These are phyloP conservation scores for Batillaria attramentaria DNA, from an alignment of 1,140 invertebrate species.

Conservation along the genomic window DNA sequence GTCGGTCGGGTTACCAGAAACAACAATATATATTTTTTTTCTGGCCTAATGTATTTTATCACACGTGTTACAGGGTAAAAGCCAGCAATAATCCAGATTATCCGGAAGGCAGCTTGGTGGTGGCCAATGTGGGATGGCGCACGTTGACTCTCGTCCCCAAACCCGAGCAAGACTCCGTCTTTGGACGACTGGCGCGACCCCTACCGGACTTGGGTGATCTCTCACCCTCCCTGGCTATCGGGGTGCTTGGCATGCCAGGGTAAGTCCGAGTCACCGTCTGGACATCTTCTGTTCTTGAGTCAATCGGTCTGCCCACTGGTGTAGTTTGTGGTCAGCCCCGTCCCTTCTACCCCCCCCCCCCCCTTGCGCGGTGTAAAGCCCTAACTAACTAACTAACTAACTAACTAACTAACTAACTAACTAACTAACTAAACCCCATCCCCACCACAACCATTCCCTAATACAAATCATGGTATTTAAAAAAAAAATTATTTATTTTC, in stretches of 20 bases:
- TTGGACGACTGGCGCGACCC: not conserved
- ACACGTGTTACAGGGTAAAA: conserved; percentile 18
- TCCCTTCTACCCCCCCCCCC: too few species aligned
- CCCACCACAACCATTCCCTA: not conserved
- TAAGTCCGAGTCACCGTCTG: conserved; percentile 15
- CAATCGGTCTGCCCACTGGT: not conserved
- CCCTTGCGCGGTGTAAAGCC: too few species aligned
- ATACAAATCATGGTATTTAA: not conserved
- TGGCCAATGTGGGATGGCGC: conserved; percentile 34
- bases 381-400: too few species aligned
- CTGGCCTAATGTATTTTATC: too few species aligned
- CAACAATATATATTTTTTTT: too few species aligned
- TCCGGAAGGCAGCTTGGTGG: conserved; percentile 18
- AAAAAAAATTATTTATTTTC: not conserved
- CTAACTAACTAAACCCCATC: too few species aligned
- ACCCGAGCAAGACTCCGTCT: conserved; percentile 18
- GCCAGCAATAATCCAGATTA: conserved; percentile 25
- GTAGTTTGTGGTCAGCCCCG: too few species aligned
- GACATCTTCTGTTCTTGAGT: not conserved
- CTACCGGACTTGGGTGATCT: conserved; percentile 43
- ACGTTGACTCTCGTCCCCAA: conserved; percentile 33
- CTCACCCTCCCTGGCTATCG: conserved; percentile 44
- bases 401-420: not conserved
- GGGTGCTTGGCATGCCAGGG: conserved; percentile 55
- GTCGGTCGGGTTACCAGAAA: too few species aligned